Conservation (phyloP, 2,797 vertebrate species). For the Masticophis lateralis region DNA sequence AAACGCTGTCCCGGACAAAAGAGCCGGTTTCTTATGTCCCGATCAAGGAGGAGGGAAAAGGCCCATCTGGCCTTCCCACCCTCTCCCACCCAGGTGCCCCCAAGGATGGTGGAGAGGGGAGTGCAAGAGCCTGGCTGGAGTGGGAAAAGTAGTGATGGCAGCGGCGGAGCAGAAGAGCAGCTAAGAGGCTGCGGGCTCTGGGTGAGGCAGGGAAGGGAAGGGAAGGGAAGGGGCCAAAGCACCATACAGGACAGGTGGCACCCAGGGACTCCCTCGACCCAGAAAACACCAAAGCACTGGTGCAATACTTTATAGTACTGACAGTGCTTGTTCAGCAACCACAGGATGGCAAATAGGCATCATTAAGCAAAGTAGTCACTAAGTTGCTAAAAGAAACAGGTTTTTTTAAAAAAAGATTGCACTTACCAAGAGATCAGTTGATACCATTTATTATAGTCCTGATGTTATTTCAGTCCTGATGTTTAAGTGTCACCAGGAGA, state of each 20-base stretch:
- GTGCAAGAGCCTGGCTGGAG: neutral
- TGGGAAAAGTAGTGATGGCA: neutral
- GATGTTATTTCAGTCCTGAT: neutral
- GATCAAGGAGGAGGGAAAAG: neutral
- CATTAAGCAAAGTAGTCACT: neutral
- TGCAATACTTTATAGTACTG: neutral
- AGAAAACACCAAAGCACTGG: neutral
- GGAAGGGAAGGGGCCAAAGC: neutral
- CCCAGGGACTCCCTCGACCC: too few relatives aligned
- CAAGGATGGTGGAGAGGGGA: neutral
- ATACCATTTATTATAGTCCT: neutral
- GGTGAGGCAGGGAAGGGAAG: neutral
- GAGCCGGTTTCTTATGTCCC: neutral
- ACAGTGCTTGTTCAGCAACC: neutral
- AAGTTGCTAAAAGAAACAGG: neutral
- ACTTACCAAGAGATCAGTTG: neutral
- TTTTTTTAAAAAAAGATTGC: neutral
- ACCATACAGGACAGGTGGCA: neutral
- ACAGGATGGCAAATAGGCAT: neutral
- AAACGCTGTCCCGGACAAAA: neutral
- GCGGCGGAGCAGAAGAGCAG: too few relatives aligned
- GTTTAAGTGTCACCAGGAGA: neutral
- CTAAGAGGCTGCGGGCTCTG: neutral
- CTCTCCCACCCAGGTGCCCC: neutral
- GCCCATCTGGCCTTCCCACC: neutral